Evolutionary conservation across 2,888 invertebrate species (phyloP), one percentile per base, ranked within the genome.

Genomic region (Neocrepidodera transversa): DNA sequence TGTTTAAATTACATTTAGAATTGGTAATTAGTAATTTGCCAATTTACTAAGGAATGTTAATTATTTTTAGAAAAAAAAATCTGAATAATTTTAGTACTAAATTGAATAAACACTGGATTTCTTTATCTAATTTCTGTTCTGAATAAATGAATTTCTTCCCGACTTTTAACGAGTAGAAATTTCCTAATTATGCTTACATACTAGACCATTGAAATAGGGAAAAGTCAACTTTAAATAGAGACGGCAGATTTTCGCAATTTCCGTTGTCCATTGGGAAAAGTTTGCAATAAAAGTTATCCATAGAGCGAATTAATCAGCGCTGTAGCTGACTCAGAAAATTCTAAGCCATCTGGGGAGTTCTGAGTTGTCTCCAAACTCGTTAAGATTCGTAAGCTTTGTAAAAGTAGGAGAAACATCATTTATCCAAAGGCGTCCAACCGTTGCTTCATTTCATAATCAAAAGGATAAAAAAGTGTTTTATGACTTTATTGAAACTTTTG

Each of bases 281-380:
- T 54, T 54, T 54, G 32, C 45, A 14, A 53, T 53, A 35, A 53
- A 53, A 53, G 20, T 53, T 53, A 35, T 45, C 26, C 45, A 35
- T 36, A 26, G 54, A 54, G 36, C 54, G 47, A 54, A 45, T 54
- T 45, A 36, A 54, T 54, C 45, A 54, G 45, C 16, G 26, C 16
- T 6, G 20, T 17, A 13, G 42, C 52, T 43, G 52, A 32, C 42
- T 52, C 18, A 23, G 54, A 35, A 36, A 45, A 36, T 35, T 36
- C 23, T 5, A 5, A 36, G 23, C 32, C 36, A 20, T 10, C 36
- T n/a, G 23, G 50, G 50, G 50, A 36, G 16, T 50, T 36, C 5
- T 14, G 14, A 11, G 35, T 36, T 36, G 50, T 50, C 50, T 50
- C 50, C 28, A 17, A 16, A 28, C 28, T 40, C 51, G 45, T 45